Percentiles rank a stretch among this genome's conserved stretches.
These are phyloP conservation scores for Penaeus indicus DNA, from an alignment of 1,140 invertebrate genomes.

Conservation along the genomic window DNA sequence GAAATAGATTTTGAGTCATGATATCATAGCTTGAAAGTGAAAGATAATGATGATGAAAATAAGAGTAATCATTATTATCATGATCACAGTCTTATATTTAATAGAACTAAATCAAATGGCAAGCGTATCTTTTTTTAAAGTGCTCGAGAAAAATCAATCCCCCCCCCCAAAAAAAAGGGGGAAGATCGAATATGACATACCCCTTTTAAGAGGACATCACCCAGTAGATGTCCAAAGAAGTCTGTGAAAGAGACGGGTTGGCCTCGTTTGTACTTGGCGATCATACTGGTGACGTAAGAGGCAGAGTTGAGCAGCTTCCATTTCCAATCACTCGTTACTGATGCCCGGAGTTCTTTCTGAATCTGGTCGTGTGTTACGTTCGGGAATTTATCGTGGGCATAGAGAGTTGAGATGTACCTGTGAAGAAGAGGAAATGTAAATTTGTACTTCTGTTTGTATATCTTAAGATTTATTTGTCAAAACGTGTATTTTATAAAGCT, in stretches of 20 bases:
- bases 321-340: conserved; percentile 69
- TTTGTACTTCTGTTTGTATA: too few relatives aligned
- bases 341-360: conserved; percentile 70
- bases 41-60: not conserved
- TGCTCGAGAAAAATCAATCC: too few relatives aligned
- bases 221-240: conserved; percentile 73
- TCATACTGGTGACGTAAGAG: conserved; percentile 70
- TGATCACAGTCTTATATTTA: too few relatives aligned
- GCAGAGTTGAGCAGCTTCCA: conserved; percentile 68
- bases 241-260: conserved; percentile 74
- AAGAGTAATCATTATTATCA: too few relatives aligned
- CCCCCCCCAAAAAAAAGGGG: too few relatives aligned
- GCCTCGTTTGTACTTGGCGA: conserved; percentile 70
- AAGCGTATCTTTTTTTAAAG: too few relatives aligned
- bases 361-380: conserved; percentile 68
- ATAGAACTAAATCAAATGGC: too few relatives aligned
- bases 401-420: conserved; percentile 68
- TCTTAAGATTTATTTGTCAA: too few relatives aligned
- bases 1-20: conserved; percentile 29
- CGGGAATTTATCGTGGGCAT: conserved; percentile 70
- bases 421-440: conserved; percentile 1
- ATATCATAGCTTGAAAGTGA: not conserved
- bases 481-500: too few relatives aligned
- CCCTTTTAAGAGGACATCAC: conserved; percentile 71
- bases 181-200: conserved; percentile 66